These are phyloP conservation scores for Chaetorhynchus papuensis DNA, from an alignment of 2,113 vertebrate species.

Conservation along the genomic window DNA sequence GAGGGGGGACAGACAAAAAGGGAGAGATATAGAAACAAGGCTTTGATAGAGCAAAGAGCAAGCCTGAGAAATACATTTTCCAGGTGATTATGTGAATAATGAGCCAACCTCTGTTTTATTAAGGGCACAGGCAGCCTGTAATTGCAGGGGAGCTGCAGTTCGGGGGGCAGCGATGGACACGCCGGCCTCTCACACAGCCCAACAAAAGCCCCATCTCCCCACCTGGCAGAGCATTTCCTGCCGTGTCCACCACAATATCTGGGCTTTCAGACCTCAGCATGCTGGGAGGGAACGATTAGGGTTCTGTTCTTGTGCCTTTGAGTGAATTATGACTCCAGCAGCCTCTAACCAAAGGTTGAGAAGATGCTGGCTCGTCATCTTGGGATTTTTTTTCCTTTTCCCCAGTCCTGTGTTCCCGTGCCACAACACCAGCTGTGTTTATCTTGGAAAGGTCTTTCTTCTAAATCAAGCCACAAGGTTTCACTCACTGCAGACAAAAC, in stretches of 20 bases:
- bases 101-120: constrained; percentile 25
- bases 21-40: neutral
- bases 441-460: neutral
- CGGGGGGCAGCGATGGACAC: neutral
- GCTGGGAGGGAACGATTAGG: neutral
- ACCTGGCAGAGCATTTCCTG: neutral
- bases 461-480: constrained; percentile 27
- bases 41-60: constrained; percentile 39
- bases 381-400: neutral
- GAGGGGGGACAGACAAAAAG: neutral
- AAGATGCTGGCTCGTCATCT: constrained; percentile 24
- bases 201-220: neutral
- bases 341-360: neutral
- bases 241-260: neutral
- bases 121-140: neutral
- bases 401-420: neutral
- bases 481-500: constrained; percentile 19
- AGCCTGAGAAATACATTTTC: constrained; percentile 44
- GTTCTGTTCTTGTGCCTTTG: neutral
- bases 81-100: constrained; percentile 43
- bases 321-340: neutral
- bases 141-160: constrained; percentile 23
- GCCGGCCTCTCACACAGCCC: neutral
- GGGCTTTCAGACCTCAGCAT: neutral
- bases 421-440: constrained; percentile 54